phyloP scores from a whole-genome alignment of 2,797 vertebrate species.

The Margarornis squamiger region DNA sequence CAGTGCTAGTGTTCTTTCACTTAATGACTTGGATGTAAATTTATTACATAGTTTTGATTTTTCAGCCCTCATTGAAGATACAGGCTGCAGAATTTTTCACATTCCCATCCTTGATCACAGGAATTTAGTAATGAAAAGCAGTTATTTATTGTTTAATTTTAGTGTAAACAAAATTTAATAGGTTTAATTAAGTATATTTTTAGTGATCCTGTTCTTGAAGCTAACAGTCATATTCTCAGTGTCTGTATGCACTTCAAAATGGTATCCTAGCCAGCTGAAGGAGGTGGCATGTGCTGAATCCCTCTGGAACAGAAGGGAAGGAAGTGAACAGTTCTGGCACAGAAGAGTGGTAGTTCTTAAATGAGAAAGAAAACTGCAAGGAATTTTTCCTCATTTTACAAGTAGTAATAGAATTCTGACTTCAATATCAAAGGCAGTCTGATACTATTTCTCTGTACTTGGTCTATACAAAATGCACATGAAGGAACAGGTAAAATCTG shows the following conservation, averaged over 20 bases:
- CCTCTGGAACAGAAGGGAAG: neutral
- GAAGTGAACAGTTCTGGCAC: neutral
- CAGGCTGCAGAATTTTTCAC: neutral
- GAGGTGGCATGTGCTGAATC: neutral
- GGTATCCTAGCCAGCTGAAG: neutral
- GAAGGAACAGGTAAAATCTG: neutral
- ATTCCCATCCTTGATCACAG: neutral
- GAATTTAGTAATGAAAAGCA: neutral
- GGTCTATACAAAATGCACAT: neutral
- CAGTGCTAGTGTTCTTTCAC: neutral
- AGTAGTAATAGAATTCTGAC: neutral
- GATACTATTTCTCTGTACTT: neutral
- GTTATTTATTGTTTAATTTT: neutral
- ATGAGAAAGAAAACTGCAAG: neutral
- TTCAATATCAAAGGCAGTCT: neutral
- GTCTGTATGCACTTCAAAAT: neutral
- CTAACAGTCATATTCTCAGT: neutral
- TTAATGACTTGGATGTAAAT: neutral
- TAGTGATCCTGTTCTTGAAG: neutral
- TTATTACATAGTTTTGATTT: neutral
- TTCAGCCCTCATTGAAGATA: neutral
- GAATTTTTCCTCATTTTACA: neutral
- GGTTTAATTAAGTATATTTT: neutral
- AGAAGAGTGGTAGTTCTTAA: neutral
- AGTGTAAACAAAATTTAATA: neutral